phyloP scores from a whole-genome alignment of 1,140 invertebrate species.

The Zophobas morio region DNA sequence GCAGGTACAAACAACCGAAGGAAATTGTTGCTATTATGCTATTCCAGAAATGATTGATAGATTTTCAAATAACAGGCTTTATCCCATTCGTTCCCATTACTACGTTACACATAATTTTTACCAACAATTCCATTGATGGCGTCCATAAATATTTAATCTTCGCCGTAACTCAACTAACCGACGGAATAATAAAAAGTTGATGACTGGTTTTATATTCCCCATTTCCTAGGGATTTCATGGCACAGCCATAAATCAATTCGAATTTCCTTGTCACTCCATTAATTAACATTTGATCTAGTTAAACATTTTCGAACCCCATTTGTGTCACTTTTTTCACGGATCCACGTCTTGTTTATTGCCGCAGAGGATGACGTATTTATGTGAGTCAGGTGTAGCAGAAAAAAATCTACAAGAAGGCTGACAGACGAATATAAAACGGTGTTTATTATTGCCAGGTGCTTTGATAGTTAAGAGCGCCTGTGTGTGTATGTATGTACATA shows the following conservation, averaged over 20 bases:
- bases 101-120: conserved; percentile 2
- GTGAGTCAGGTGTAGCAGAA: conserved; percentile 44
- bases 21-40: conserved; percentile 24
- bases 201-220: conserved; percentile 16
- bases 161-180: background rate
- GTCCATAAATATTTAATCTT: background rate
- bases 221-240: conserved; percentile 19
- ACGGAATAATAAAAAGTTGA: conserved; percentile 16
- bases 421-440: conserved; percentile 44
- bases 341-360: conserved; percentile 13
- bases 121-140: background rate
- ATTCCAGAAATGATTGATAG: conserved; percentile 13
- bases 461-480: conserved; percentile 29
- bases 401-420: conserved; percentile 31
- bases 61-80: conserved; percentile 24
- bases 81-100: background rate
- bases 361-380: conserved; percentile 35
- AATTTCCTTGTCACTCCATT: conserved; percentile 17
- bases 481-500: conserved; percentile 21
- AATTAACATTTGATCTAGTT: conserved; percentile 34
- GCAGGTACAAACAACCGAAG: conserved; percentile 9
- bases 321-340: conserved; percentile 1
- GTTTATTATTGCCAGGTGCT: conserved; percentile 48
- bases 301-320: conserved; percentile 17
- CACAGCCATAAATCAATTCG: conserved; percentile 23